Evolutionary conservation across 2,113 vertebrate genomes (phyloP).

Genomic region (Pan paniscus): DNA sequence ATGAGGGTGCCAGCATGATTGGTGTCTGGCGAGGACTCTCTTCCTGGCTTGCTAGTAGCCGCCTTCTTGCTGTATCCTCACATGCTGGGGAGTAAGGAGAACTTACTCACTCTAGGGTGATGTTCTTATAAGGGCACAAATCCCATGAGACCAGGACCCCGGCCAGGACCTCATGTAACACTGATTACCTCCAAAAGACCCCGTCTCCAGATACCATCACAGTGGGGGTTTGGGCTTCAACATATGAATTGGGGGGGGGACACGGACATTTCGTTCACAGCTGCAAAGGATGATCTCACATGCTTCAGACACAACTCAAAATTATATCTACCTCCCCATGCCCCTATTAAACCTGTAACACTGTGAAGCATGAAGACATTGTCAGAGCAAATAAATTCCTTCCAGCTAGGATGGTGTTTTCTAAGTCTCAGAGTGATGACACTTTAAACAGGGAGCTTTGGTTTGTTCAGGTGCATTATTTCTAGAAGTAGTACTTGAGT

Average conservation of each 20-base stretch:
- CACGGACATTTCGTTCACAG: background rate
- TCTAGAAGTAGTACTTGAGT: background rate
- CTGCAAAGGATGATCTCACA: background rate
- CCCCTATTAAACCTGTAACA: background rate
- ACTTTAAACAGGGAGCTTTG: background rate
- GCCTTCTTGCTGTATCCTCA: background rate
- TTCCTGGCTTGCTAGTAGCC: fast-evolving
- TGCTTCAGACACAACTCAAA: background rate
- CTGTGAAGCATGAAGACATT: background rate
- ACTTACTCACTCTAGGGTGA: background rate
- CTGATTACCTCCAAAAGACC: no score
- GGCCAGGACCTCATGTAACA: background rate
- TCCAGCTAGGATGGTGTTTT: background rate
- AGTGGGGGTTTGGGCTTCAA: background rate
- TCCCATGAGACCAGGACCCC: background rate
- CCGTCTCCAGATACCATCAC: background rate
- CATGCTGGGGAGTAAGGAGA: background rate
- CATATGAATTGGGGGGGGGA: background rate
- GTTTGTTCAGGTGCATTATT: background rate
- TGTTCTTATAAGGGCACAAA: background rate
- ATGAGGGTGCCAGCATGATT: background rate
- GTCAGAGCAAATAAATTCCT: background rate
- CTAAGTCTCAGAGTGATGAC: background rate
- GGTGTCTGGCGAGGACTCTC: background rate
- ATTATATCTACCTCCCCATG: fast-evolving